Evolutionary conservation across 2,113 vertebrate species (phyloP), one percentile per base, ranked within the genome.

Genomic region (Alligator mississippiensis): DNA sequence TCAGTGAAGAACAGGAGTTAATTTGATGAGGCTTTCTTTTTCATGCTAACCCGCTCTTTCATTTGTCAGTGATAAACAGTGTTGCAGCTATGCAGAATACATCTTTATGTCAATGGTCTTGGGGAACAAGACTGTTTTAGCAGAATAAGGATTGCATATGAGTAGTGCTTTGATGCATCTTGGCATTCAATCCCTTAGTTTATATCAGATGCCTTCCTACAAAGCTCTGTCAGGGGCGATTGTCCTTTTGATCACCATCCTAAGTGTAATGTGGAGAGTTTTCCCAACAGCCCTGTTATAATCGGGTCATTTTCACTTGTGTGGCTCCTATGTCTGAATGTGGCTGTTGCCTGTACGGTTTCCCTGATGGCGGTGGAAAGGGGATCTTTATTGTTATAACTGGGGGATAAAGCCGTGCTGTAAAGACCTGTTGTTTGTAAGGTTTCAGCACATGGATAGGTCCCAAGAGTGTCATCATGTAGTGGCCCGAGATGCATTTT

Each of bases 91-190:
- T 3, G 19, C 5, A 2, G 38, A 47, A 74, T 47, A 13, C 47
- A 72, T 72, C 11, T 70, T 38, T 38, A 12, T 22, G 6, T 38
- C 19, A 11, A 19, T 19, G 70, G 21, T 6, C 21, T 47, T 47
- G 30, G 54, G 18, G 11, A 55, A 59, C 38, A 62, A 62, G 30
- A 77, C 14, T 15, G 38, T 6, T 6, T 27, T 81, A 77, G 74
- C 38, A 58, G 4, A 61, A 64, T n/a, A 38, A 16, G n/a, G 5
- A 38, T 34, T 59, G 30, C 30, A 13, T 0, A 0, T 14, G 5
- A 22, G 60, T 2, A 0, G 74, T 28, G 34, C 47, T 24, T 6
- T 47, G 38, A 38, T 62, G 11, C 25, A 25, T 25, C 61, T 62
- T 9, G 5, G 24, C 22, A 25, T 25, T 25, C 22, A 11, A 25